These are phyloP conservation scores for Cremastobaeus sp. DNA, from an alignment of 2,888 invertebrate species.

Conservation along the genomic window DNA sequence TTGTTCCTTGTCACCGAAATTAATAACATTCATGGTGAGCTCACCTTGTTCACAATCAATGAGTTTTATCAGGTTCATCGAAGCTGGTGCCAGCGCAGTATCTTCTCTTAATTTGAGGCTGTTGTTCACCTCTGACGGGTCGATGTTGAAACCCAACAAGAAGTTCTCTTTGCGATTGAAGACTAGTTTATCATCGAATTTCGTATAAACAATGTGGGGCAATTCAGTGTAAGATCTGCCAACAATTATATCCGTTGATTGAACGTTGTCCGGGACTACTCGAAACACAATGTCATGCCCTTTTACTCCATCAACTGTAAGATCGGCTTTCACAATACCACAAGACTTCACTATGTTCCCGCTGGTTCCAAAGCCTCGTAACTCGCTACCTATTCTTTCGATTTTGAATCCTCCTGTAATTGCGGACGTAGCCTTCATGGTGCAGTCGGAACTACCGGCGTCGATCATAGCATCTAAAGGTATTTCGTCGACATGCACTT, in stretches of 20 bases:
- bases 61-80: background rate
- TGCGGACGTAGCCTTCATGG: conserved; percentile 44
- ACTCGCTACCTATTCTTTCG: conserved; percentile 1
- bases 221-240: conserved; percentile 18
- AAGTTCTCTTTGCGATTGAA: background rate
- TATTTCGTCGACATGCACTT: background rate
- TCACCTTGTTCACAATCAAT: background rate
- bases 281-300: conserved; percentile 41
- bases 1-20: background rate
- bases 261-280: conserved; percentile 15
- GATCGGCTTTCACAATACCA: conserved; percentile 19
- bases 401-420: conserved; percentile 10
- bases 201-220: conserved; percentile 1
- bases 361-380: conserved; percentile 32
- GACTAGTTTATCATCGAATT: background rate
- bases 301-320: conserved; percentile 49
- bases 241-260: conserved; percentile 1
- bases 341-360: conserved; percentile 27
- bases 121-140: background rate
- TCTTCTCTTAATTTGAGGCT: background rate
- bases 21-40: background rate
- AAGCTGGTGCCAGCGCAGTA: background rate
- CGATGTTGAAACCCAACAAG: background rate
- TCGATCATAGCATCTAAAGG: conserved; percentile 40
- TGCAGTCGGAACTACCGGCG: conserved; percentile 52